A percentile compares a stretch with the other conserved stretches of the same genome.
These are phyloP conservation scores for Yponomeuta cagnagella DNA, from an alignment of 2,888 invertebrate genomes.

Conservation along the genomic window DNA sequence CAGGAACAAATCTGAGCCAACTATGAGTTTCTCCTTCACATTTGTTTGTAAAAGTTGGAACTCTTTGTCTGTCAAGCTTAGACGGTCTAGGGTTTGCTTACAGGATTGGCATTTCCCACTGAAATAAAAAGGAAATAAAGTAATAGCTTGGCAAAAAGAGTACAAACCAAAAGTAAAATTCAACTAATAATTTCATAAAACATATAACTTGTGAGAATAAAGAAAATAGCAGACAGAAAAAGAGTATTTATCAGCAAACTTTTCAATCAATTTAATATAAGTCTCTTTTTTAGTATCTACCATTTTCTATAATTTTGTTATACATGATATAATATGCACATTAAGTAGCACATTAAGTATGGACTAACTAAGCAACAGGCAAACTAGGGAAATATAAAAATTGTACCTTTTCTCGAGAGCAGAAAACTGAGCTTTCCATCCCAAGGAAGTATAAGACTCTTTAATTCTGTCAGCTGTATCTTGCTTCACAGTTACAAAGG, in stretches of 20 bases:
- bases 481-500: slow-evolving; percentile 50
- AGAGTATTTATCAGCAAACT: too few species aligned
- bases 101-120: slow-evolving; percentile 80
- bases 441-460: slow-evolving; percentile 39
- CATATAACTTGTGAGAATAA: too few species aligned
- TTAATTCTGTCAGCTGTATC: slow-evolving; percentile 41
- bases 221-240: too few species aligned
- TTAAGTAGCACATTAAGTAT: not conserved
- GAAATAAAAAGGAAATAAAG: slow-evolving; percentile 15
- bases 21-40: slow-evolving; percentile 80
- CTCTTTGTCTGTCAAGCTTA: slow-evolving; percentile 75
- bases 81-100: slow-evolving; percentile 58
- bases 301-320: too few species aligned
- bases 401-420: slow-evolving; percentile 29
- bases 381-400: not conserved
- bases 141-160: not conserved
- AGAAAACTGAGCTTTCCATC: slow-evolving; percentile 48
- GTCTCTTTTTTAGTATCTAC: too few species aligned
- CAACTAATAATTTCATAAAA: too few species aligned
- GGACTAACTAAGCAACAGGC: not conserved
- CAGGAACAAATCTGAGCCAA: slow-evolving; percentile 83
- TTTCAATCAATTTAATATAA: too few species aligned
- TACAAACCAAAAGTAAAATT: too few species aligned
- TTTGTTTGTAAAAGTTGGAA: slow-evolving; percentile 77
- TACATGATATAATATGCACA: not conserved